Conservation (phyloP, 2,797 vertebrate genomes). For the Caiman crocodilus region DNA sequence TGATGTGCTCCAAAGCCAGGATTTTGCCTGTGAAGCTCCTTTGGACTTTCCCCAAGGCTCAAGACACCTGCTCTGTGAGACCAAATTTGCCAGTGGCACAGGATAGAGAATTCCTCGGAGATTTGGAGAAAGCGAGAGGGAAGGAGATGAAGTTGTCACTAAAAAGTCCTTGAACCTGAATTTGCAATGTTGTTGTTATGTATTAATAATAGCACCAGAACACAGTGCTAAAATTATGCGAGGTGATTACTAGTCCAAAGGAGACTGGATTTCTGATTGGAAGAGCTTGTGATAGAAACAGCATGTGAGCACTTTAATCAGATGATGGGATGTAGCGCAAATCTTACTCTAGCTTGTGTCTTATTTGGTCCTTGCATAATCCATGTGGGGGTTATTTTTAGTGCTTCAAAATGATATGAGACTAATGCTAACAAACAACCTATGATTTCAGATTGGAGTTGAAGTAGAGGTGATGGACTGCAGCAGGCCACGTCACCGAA, state of each 20-base stretch:
- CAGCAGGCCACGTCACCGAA: not conserved
- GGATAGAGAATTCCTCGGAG: not conserved
- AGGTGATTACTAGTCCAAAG: not conserved
- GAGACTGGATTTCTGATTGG: not conserved
- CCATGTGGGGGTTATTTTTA: not conserved
- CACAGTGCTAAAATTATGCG: not conserved
- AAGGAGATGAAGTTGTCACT: not conserved
- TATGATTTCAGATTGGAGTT: not conserved
- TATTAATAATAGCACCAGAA: not conserved
- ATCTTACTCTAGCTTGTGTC: no score
- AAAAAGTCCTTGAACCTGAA: not conserved
- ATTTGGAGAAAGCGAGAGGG: not conserved
- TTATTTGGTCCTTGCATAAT: no score
- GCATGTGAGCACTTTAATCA: not conserved
- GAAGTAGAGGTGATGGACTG: not conserved
- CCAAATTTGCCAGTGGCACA: not conserved
- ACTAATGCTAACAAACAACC: not conserved
- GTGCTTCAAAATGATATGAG: not conserved
- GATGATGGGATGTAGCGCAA: not conserved
- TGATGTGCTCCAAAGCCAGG: no score
- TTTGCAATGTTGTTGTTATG: rapidly evolving
- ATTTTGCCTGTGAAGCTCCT: no score
- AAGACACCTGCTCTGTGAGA: no score
- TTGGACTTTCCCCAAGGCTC: no score
- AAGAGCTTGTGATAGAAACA: not conserved